Evolutionary conservation across 2,888 invertebrate species (phyloP).

Genomic region (Xylota sylvarum): DNA sequence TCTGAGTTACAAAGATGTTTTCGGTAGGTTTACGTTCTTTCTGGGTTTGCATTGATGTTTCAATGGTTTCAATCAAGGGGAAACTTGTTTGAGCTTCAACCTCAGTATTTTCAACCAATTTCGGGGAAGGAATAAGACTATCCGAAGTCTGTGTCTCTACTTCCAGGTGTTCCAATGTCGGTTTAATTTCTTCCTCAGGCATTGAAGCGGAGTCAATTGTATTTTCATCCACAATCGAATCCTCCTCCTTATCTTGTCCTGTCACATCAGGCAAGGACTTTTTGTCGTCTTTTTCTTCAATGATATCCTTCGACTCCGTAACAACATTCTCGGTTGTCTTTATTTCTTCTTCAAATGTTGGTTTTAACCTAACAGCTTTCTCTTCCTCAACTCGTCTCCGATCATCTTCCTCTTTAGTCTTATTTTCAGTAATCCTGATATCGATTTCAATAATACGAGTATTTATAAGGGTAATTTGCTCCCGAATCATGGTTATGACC

Average conservation of each 20-base stretch:
- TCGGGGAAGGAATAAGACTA: constrained; percentile 85
- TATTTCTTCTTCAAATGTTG: background rate
- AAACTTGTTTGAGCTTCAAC: constrained; percentile 88
- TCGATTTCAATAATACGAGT: constrained; percentile 87
- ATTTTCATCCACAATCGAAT: constrained; percentile 83
- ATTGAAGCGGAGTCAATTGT: constrained; percentile 90
- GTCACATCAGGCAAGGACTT: background rate
- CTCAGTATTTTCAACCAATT: constrained; percentile 84
- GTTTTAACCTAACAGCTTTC: constrained; percentile 78
- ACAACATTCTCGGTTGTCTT: no score
- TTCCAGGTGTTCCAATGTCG: constrained; percentile 80
- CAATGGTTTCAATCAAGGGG: constrained; percentile 81
- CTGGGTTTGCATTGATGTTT: constrained; percentile 83
- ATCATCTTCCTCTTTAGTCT: constrained; percentile 80
- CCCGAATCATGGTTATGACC: constrained; percentile 87
- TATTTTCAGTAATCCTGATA: constrained; percentile 80
- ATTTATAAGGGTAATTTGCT: constrained; percentile 88
- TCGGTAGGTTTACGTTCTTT: constrained; percentile 86
- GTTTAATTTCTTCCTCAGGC: constrained; percentile 88
- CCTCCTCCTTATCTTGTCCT: constrained; percentile 28
- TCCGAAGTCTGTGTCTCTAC: constrained; percentile 90
- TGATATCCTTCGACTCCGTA: background rate
- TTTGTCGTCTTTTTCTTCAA: background rate
- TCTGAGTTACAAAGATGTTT: constrained; percentile 89
- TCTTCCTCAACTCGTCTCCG: constrained; percentile 80